Percentiles rank a stretch among this genome's conserved stretches.
Evolutionary conservation across 1,140 invertebrate genomes (phyloP).

Genomic region (Drosophila dunni): DNA sequence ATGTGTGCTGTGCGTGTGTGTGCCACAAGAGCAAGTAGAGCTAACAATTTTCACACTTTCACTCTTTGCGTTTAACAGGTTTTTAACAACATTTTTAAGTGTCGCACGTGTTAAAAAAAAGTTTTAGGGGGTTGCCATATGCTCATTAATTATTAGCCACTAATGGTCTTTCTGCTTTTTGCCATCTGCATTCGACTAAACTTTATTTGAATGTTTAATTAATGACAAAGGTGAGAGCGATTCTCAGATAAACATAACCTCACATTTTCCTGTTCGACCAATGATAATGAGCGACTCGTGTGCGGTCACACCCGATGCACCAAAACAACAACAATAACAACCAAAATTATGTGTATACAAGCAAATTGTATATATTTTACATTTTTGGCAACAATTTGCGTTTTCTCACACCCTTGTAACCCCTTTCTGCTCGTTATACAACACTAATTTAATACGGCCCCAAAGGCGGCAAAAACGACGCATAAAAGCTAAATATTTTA

Average conservation of each 20-base stretch:
- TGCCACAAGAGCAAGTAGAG: background rate
- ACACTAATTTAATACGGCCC: constrained; percentile 71
- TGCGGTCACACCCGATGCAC: constrained; percentile 9
- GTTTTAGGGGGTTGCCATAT: constrained; percentile 28
- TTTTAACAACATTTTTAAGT: constrained; percentile 56
- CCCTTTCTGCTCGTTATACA: constrained; percentile 51
- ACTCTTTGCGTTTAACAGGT: constrained; percentile 75
- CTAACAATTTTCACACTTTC: constrained; percentile 77
- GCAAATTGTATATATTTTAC: constrained; percentile 27
- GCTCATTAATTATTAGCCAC: constrained; percentile 38
- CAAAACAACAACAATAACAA: constrained; percentile 2
- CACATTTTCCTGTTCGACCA: constrained; percentile 16
- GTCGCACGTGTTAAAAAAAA: constrained; percentile 43
- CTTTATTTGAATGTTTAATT: constrained; percentile 9
- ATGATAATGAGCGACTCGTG: constrained; percentile 19
- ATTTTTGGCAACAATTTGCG: constrained; percentile 52
- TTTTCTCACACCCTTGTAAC: constrained; percentile 20
- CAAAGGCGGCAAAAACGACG: constrained; percentile 64
- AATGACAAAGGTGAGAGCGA: constrained; percentile 3
- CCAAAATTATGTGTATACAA: constrained; percentile 13
- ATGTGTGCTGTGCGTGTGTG: constrained; percentile 14
- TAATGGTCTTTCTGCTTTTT: constrained; percentile 17
- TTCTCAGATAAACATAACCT: constrained; percentile 24
- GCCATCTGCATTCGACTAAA: background rate
- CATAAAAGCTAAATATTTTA: constrained; percentile 77